Percentiles rank a stretch among this genome's conserved stretches.
Evolutionary conservation across 2,113 vertebrate species (phyloP).

Genomic region (Cebus imitator): DNA sequence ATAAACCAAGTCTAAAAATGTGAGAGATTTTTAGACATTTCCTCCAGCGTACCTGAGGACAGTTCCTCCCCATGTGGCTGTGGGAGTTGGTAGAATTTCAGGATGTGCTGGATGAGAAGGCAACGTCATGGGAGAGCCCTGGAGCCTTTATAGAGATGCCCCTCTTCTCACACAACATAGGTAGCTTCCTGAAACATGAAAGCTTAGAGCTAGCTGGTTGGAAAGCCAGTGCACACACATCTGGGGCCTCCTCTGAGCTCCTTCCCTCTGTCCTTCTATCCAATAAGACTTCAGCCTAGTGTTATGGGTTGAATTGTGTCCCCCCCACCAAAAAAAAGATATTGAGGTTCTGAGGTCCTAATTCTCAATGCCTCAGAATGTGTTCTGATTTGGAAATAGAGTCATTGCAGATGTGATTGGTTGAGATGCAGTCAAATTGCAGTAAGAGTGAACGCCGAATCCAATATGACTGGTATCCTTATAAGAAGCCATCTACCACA

Average conservation of each 20-base stretch:
- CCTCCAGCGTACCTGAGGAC: background rate
- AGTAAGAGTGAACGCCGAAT: background rate
- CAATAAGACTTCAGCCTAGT: background rate
- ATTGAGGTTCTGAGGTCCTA: background rate
- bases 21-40: background rate
- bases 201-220: background rate
- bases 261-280: background rate
- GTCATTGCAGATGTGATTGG: background rate
- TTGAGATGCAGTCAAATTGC: background rate
- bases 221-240: background rate
- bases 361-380: background rate
- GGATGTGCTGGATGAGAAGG: background rate
- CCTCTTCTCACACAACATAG: background rate
- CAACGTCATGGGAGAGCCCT: background rate
- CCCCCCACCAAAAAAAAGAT: background rate
- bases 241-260: background rate
- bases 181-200: background rate
- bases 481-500: background rate
- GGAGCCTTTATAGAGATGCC: too few species aligned
- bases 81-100: background rate
- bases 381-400: background rate
- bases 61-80: background rate
- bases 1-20: background rate
- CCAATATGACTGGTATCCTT: rapidly evolving
- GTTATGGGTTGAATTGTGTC: background rate